Base-by-base conservation (phyloP, 2,797 vertebrate genomes). In the Ctenochaetus hawaiiensis region DNA sequence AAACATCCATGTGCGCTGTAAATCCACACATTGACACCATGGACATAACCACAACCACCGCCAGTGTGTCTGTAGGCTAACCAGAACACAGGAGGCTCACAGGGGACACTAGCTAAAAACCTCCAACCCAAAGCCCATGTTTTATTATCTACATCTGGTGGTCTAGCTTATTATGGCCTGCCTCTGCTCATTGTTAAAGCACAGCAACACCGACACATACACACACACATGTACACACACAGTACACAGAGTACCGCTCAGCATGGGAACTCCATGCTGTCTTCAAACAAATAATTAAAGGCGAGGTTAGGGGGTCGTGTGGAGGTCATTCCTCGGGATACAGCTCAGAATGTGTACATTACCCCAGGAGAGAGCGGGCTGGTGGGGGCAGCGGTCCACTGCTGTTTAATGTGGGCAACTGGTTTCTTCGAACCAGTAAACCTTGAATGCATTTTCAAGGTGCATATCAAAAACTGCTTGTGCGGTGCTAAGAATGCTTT, bases 261-360 rank as follows among this genome's bases (percentile, higher is more conserved):
- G 96, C 97, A 89, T 97, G 97, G 96, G 97, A 97, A 97, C 96
- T 97, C 95, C 94, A 96, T 96, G 96, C 96, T 97, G 97, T 98
- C 97, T 99, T 98, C 97, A 98, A 99, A 99, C 97, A 99, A 98
- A 97, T 98, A 97, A 98, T 99, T 98, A 98, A 96, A 94, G 94
- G 93, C 95, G 96, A 97, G 97, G 97, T 99, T 97, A 97, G 95
- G 95, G 95, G 98, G 97, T 99, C 95, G 93, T 87, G 75, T 87
- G 90, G 94, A 96, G 97, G 97, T 98, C 97, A 98, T 96, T 97
- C 94, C 96, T 98, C 92, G 95, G 97, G 97, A 96, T 97, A 97
- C 95, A 94, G 93, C 77, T 94, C 96, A 97, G 96, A 98, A 97
- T 98, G 97, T 97, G 96, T 97, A 97, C 96, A 95, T 96, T 96